Evolutionary conservation across 1,140 invertebrate genomes (phyloP).

Genomic region (Dryas iulia): DNA sequence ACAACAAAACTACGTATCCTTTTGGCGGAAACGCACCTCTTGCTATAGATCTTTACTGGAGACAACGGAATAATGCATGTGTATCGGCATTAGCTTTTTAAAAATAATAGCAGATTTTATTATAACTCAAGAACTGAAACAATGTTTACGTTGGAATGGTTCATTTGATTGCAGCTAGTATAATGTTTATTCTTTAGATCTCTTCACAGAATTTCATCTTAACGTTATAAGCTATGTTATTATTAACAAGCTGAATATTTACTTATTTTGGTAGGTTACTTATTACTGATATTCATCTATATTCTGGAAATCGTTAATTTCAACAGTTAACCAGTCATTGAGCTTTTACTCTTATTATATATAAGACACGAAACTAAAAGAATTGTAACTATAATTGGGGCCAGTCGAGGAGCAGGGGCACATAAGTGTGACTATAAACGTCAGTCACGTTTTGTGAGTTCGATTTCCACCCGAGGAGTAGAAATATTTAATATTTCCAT

Average conservation of each 20-base stretch:
- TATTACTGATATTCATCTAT: no score
- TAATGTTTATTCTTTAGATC: not conserved
- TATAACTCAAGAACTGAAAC: not conserved
- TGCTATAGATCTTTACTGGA: constrained; percentile 16
- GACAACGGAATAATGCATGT: not conserved
- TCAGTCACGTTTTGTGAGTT: not conserved
- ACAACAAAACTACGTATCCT: constrained; percentile 58
- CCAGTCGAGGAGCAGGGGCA: not conserved
- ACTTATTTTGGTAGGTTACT: no score
- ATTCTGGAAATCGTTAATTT: no score
- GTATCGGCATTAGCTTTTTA: not conserved
- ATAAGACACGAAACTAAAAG: not conserved
- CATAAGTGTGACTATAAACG: not conserved
- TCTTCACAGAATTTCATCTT: not conserved
- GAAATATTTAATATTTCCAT: not conserved
- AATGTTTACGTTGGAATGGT: not conserved
- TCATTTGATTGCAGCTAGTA: not conserved
- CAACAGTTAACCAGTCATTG: no score
- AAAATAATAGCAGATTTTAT: not conserved
- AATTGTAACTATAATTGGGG: not conserved
- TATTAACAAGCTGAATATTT: not conserved
- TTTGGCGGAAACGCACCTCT: constrained; percentile 72
- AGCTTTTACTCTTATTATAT: no score
- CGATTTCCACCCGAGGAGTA: no score
- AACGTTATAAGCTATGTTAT: not conserved